These are phyloP conservation scores for Trichopoda pennipes DNA, from an alignment of 2,888 invertebrate species.

Conservation along the genomic window DNA sequence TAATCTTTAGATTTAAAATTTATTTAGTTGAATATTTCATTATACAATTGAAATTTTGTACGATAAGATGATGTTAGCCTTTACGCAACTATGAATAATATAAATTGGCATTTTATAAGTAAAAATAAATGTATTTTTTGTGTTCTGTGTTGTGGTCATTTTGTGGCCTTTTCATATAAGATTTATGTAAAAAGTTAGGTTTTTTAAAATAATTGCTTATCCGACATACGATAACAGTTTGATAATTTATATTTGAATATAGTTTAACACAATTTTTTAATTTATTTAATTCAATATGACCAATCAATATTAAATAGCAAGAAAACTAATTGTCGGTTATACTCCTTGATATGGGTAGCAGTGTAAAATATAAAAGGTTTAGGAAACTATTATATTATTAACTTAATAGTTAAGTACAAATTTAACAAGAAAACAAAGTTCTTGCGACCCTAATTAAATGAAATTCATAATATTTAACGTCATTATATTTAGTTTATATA, in stretches of 20 bases:
- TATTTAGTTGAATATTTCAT: constrained; percentile 13
- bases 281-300: too few species aligned
- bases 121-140: neutral
- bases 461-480: too few species aligned
- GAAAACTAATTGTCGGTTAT: too few species aligned
- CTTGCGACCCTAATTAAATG: too few species aligned
- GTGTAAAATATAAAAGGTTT: too few species aligned
- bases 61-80: constrained; percentile 12
- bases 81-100: neutral
- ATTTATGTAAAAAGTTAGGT: neutral
- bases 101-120: neutral
- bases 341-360: too few species aligned
- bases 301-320: too few species aligned
- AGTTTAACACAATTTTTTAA: neutral
- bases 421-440: too few species aligned
- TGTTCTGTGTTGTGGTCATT: neutral
- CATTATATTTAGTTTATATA: too few species aligned
- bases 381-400: too few species aligned
- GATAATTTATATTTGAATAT: neutral
- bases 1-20: constrained; percentile 34
- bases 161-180: constrained; percentile 7
- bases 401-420: too few species aligned
- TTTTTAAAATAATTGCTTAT: neutral
- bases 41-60: constrained; percentile 20
- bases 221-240: neutral